These are phyloP conservation scores for Colostygia pectinataria DNA, from an alignment of 2,888 invertebrate genomes.

Conservation along the genomic window DNA sequence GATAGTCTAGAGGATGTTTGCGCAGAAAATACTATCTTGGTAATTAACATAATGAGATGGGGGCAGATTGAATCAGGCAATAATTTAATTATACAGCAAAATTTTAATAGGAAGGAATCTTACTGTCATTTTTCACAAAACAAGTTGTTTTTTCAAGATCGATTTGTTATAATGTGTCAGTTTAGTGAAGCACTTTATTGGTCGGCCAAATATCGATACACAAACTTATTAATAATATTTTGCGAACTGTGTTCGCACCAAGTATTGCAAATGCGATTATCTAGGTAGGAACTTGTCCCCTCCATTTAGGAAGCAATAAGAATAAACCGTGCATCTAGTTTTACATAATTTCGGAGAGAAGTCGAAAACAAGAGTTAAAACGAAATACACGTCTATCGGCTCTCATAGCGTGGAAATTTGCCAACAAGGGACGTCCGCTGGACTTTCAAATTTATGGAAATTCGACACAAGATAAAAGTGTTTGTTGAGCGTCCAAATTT, in stretches of 20 bases:
- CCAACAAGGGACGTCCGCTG: constrained; percentile 61
- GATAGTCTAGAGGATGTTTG: constrained; percentile 11
- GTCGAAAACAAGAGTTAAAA: constrained; percentile 41
- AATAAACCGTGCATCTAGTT: constrained; percentile 31
- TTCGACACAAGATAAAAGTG: constrained; percentile 65
- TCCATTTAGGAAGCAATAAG: constrained; percentile 25
- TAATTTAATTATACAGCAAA: no score
- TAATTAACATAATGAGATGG: not conserved
- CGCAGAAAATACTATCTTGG: constrained; percentile 1
- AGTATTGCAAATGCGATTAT: not conserved
- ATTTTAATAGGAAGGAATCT: no score
- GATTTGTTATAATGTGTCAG: no score
- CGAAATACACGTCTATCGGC: constrained; percentile 48
- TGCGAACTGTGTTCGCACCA: not conserved
- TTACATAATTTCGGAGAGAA: constrained; percentile 35
- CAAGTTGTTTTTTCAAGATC: no score
- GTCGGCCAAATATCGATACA: no score
- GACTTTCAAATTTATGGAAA: constrained; percentile 71
- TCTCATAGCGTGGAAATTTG: constrained; percentile 60
- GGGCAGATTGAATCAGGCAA: not conserved
- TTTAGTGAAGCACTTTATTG: no score
- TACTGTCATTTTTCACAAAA: no score
- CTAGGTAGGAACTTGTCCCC: constrained; percentile 1
- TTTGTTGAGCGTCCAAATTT: constrained; percentile 58
- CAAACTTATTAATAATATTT: no score